Percentiles rank a stretch among this genome's conserved stretches.
Evolutionary conservation across 2,113 vertebrate genomes (phyloP).

Genomic region (Poeciliopsis prolifica): DNA sequence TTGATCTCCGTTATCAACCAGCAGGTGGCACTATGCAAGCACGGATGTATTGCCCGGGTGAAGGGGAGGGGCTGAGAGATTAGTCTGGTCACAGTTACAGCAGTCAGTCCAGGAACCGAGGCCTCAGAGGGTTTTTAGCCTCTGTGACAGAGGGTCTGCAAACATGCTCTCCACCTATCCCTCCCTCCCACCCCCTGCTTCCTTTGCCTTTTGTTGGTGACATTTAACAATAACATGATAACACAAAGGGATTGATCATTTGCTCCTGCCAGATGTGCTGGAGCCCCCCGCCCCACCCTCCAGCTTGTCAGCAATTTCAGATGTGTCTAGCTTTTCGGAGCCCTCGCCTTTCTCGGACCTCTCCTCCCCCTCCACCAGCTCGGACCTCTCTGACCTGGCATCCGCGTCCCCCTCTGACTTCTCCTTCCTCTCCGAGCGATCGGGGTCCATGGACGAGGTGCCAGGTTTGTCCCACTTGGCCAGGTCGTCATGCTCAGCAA

Average conservation of each 20-base stretch:
- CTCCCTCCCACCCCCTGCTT: constrained; percentile 50
- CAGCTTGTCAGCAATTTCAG: constrained; percentile 75
- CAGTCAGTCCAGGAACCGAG: constrained; percentile 55
- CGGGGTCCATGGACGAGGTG: constrained; percentile 77
- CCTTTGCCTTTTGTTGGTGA: constrained; percentile 55
- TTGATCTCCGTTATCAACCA: constrained; percentile 58
- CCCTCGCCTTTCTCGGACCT: constrained; percentile 80
- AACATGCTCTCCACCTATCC: constrained; percentile 65
- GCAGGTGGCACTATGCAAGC: constrained; percentile 72
- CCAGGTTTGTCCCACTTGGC: constrained; percentile 79
- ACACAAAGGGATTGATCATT: constrained; percentile 71
- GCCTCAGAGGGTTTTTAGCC: constrained; percentile 60
- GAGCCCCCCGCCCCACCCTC: constrained; percentile 78
- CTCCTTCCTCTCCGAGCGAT: constrained; percentile 80
- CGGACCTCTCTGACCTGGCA: constrained; percentile 78
- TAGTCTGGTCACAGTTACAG: constrained; percentile 71
- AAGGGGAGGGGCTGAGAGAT: constrained; percentile 71
- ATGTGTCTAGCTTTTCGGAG: constrained; percentile 80
- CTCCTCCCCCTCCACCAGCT: constrained; percentile 76
- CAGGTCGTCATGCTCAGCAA: constrained; percentile 73
- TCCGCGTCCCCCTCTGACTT: constrained; percentile 76
- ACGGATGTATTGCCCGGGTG: constrained; percentile 72
- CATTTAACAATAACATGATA: constrained; percentile 40
- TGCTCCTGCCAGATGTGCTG: constrained; percentile 82
- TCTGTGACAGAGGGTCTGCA: constrained; percentile 65